Percentiles rank a stretch among this genome's conserved stretches.
Evolutionary conservation across 2,113 vertebrate genomes (phyloP).

Genomic region (Taxidea taxus): DNA sequence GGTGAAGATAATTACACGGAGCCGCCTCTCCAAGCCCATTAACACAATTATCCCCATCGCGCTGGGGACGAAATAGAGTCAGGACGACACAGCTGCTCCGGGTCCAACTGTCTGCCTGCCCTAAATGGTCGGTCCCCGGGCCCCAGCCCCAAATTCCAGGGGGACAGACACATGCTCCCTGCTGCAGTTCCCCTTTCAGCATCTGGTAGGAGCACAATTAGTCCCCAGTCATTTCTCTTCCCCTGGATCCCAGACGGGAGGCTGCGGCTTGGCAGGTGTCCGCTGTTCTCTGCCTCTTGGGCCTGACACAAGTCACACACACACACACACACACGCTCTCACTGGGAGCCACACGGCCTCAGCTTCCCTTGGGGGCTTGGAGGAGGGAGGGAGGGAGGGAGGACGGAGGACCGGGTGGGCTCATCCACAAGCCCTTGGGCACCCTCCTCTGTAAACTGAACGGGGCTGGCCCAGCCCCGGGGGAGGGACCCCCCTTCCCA

Average conservation of each 20-base stretch:
- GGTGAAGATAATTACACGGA: slow-evolving; percentile 5
- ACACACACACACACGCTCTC: not conserved
- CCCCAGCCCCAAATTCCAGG: slow-evolving; percentile 12
- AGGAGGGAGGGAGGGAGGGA: too few species aligned
- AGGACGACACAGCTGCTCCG: slow-evolving; percentile 35
- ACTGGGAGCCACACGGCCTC: not conserved
- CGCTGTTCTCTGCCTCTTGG: not conserved
- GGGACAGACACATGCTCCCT: not conserved
- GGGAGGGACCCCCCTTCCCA: not conserved
- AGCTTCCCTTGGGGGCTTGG: not conserved
- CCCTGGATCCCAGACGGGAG: slow-evolving; percentile 4
- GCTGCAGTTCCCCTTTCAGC: not conserved
- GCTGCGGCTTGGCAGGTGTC: slow-evolving; percentile 43
- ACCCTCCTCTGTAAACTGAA: not conserved
- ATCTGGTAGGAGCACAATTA: not conserved
- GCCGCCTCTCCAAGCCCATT: slow-evolving; percentile 41
- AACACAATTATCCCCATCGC: slow-evolving; percentile 67
- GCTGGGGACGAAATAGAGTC: slow-evolving; percentile 26
- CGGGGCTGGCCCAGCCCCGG: not conserved
- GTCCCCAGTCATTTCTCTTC: not conserved
- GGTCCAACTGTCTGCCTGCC: not conserved
- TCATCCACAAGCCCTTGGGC: not conserved
- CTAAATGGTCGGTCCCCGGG: not conserved
- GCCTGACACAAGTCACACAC: slow-evolving; percentile 12
- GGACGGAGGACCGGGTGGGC: not conserved